phyloP scores from a whole-genome alignment of 2,888 invertebrate genomes.

The Amblyjoppa proteus region DNA sequence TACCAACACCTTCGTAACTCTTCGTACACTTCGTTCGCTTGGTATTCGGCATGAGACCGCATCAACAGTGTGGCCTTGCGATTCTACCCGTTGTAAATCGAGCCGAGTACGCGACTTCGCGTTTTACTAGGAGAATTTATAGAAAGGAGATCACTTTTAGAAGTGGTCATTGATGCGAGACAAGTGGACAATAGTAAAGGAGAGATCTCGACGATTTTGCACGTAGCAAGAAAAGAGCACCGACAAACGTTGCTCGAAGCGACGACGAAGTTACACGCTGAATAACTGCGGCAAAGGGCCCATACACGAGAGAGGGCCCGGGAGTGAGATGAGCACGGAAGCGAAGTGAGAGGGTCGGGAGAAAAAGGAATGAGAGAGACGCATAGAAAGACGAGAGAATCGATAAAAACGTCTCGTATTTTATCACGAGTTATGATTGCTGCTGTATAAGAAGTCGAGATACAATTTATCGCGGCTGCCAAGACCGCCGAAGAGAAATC shows the following conservation, averaged over 20 bases:
- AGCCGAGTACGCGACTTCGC: neutral
- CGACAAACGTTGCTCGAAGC: constrained; percentile 51
- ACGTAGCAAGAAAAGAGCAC: constrained; percentile 40
- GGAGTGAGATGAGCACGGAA: constrained; percentile 52
- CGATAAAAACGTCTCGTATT: constrained; percentile 76
- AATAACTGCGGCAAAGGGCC: constrained; percentile 45
- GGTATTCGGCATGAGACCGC: neutral
- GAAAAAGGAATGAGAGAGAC: constrained; percentile 44
- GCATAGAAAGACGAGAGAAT: constrained; percentile 70
- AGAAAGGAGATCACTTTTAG: constrained; percentile 2
- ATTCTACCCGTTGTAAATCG: constrained; percentile 29
- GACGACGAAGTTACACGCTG: constrained; percentile 40
- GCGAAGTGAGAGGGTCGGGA: constrained; percentile 32
- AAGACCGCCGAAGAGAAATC: constrained; percentile 78
- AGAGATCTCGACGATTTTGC: neutral
- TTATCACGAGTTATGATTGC: constrained; percentile 81
- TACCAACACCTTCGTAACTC: constrained; percentile 56
- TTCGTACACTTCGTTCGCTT: neutral
- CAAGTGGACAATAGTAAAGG: constrained; percentile 23
- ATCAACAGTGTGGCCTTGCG: neutral
- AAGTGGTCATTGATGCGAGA: constrained; percentile 35
- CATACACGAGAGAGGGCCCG: constrained; percentile 17
- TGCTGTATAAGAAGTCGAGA: constrained; percentile 77
- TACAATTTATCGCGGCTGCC: constrained; percentile 77
- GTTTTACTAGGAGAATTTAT: constrained; percentile 8